Evolutionary conservation across 2,797 vertebrate species (phyloP).

Genomic region (Denticeps clupeoides): DNA sequence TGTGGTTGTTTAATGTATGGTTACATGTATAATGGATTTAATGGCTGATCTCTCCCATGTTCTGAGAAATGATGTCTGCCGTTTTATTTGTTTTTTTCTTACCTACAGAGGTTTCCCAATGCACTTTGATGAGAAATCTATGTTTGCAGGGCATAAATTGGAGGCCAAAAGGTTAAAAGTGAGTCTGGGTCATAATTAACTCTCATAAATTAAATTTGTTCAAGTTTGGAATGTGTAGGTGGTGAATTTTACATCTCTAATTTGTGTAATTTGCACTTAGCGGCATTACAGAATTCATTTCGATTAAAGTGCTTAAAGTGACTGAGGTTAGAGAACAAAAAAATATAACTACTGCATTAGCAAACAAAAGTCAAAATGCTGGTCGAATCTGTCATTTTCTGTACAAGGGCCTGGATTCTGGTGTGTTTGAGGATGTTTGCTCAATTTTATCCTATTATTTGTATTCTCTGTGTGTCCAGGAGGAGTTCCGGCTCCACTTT

Average conservation of each 20-base stretch:
- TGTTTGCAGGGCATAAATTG: constrained; percentile 87
- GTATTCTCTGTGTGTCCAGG: constrained; percentile 50
- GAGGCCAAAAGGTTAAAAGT: constrained; percentile 88
- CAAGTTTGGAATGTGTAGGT: too few relatives aligned
- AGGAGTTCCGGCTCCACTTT: constrained; percentile 91
- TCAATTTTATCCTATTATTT: neutral
- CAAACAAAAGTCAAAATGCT: too few relatives aligned
- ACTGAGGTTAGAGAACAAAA: too few relatives aligned
- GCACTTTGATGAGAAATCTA: constrained; percentile 96
- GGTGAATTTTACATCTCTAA: too few relatives aligned
- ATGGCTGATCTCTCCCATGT: neutral
- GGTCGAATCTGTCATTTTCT: too few relatives aligned
- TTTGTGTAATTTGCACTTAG: too few relatives aligned
- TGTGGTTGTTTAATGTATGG: neutral
- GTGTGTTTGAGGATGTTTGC: neutral
- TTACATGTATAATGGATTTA: too few relatives aligned
- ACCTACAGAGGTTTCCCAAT: constrained; percentile 76
- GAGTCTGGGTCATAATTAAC: constrained; percentile 20
- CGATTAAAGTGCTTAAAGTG: too few relatives aligned
- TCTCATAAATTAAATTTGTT: too few relatives aligned
- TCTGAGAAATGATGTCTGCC: neutral
- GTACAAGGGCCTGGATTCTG: neutral
- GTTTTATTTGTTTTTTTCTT: constrained; percentile 1
- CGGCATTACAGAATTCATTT: too few relatives aligned
- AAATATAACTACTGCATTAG: too few relatives aligned